Conservation (phyloP, 2,888 invertebrate species). For the Synergus laeviventris region DNA sequence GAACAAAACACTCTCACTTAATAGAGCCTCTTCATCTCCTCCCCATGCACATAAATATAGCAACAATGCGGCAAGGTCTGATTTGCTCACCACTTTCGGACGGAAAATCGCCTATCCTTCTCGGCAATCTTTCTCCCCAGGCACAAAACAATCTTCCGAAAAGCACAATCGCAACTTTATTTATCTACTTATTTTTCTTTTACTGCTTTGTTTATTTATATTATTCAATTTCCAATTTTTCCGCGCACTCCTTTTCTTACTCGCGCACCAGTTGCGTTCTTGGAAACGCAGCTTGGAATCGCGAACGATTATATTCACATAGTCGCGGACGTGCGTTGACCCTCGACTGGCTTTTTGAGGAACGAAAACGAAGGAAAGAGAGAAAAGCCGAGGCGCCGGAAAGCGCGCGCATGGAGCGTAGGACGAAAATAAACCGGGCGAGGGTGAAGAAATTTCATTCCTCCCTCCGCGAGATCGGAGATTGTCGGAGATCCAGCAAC, state of each 20-base stretch:
- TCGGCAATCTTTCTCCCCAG: constrained; percentile 8
- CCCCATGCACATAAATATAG: constrained; percentile 6
- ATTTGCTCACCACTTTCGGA: constrained; percentile 34
- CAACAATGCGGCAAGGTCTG: constrained; percentile 8
- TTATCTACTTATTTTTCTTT: background rate
- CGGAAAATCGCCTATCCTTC: constrained; percentile 36
- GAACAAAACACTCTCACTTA: constrained; percentile 9
- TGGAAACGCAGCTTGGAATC: background rate
- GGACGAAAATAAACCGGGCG: constrained; percentile 27
- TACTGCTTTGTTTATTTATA: background rate
- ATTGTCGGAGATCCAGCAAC: too few relatives aligned
- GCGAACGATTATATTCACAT: constrained; percentile 19
- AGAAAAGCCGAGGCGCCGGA: constrained; percentile 32
- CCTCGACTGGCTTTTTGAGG: constrained; percentile 33
- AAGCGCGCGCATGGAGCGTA: constrained; percentile 21
- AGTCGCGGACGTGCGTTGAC: constrained; percentile 35
- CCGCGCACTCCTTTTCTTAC: background rate
- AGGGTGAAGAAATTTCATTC: constrained; percentile 34
- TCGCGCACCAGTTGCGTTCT: constrained; percentile 26
- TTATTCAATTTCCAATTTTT: background rate
- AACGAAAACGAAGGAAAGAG: constrained; percentile 18
- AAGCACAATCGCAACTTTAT: background rate
- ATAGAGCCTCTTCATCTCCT: background rate
- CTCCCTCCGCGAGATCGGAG: constrained; percentile 3
- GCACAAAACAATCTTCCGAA: background rate